phyloP scores from a whole-genome alignment of 1,140 invertebrate genomes.

The Harlomillsia oculata region DNA sequence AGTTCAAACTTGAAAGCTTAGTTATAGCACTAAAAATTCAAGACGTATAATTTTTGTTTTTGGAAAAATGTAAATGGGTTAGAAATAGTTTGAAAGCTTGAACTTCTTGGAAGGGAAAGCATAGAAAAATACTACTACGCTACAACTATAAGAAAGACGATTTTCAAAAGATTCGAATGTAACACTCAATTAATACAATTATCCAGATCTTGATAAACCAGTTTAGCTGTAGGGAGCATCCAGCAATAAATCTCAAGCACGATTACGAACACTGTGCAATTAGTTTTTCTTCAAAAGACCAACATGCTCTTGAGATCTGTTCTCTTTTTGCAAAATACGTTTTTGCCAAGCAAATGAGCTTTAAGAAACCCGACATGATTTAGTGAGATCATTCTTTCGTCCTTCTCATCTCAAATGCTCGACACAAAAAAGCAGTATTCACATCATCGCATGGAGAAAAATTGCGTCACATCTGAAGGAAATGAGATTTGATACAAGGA shows the following conservation, averaged over 20 bases:
- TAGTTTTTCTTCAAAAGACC: slow-evolving; percentile 26
- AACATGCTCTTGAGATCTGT: neutral
- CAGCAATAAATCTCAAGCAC: slow-evolving; percentile 26
- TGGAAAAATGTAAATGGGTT: no score
- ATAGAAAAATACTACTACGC: no score
- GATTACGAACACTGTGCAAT: slow-evolving; percentile 30
- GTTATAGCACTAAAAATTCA: no score
- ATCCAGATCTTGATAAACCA: slow-evolving; percentile 31
- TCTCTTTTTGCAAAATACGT: slow-evolving; percentile 7
- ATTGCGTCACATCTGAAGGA: neutral
- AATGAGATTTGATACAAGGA: no score
- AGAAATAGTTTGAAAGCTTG: no score
- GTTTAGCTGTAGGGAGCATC: slow-evolving; percentile 21
- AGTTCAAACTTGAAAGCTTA: no score
- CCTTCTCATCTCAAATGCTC: neutral
- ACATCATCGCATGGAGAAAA: neutral
- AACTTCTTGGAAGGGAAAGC: no score
- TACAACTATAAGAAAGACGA: no score
- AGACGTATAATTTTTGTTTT: no score
- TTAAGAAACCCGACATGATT: slow-evolving; percentile 1
- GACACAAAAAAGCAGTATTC: neutral
- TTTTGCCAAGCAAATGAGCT: slow-evolving; percentile 10
- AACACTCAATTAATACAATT: slow-evolving; percentile 31
- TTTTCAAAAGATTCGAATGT: slow-evolving; percentile 4
- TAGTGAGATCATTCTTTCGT: neutral